These are phyloP conservation scores for Hypsibius dujardini DNA, from an alignment of 1,140 invertebrate genomes.

Conservation along the genomic window DNA sequence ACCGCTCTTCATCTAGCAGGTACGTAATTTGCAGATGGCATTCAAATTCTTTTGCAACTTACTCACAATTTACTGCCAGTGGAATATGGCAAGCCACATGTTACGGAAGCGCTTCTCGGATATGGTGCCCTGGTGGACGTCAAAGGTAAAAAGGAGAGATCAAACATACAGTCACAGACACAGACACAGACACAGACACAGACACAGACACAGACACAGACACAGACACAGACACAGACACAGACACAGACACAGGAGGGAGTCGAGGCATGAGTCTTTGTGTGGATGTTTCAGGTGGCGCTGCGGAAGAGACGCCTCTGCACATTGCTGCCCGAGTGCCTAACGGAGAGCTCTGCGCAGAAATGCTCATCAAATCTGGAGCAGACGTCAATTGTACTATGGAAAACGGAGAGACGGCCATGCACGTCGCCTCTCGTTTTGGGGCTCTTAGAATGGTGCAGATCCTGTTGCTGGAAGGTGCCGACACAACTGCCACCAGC, in stretches of 20 bases:
- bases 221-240: no score
- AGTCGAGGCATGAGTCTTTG: no score
- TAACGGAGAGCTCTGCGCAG: constrained; percentile 82
- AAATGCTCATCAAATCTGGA: constrained; percentile 92
- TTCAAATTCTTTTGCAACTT: background rate
- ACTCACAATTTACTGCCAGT: constrained; percentile 36
- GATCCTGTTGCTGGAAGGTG: background rate
- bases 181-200: no score
- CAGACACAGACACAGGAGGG: no score
- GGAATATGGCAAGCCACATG: constrained; percentile 76
- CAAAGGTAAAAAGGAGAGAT: constrained; percentile 42
- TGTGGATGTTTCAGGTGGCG: background rate
- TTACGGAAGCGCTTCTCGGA: constrained; percentile 85
- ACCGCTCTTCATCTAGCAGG: constrained; percentile 67
- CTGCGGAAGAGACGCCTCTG: constrained; percentile 60
- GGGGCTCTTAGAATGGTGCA: constrained; percentile 11
- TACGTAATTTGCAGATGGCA: background rate
- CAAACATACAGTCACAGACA: no score
- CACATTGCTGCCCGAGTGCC: constrained; percentile 81
- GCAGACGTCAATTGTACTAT: constrained; percentile 71
- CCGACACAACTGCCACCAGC: background rate
- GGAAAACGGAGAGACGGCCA: constrained; percentile 82
- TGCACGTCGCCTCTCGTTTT: constrained; percentile 55
- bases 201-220: no score
- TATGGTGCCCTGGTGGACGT: constrained; percentile 92